Evolutionary conservation across 2,888 invertebrate genomes (phyloP), one percentile per base, ranked within the genome.

Genomic region (Leucania comma): DNA sequence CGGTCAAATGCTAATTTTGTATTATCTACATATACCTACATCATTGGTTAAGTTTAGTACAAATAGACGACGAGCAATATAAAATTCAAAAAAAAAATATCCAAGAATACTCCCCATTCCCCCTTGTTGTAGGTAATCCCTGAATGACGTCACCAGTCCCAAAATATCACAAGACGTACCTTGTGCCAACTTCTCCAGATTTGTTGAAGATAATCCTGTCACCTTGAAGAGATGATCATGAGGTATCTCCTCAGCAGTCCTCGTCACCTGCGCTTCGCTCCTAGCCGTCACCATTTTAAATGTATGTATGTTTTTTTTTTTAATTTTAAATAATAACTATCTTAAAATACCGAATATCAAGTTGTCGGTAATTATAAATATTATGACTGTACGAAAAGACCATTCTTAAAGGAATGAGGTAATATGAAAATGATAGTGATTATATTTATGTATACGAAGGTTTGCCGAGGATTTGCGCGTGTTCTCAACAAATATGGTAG

Each of bases 141-240:
- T 29, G 6, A 29, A 29, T 29, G 29, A 54, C 62, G 42, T 54
- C n/a, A 60, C 2, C 8, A 32, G 3, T 29, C 24, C n/a, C 17
- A 46, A 69, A 57, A 66, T 50, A 53, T 50, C 38, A 57, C 12
- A 68, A 58, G 20, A 74, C 86, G 1, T 90, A 95, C 95, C 94
- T 92, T 93, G 91, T 20, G 91, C 93, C 81, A 95, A 79, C 77
- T 95, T 95, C 81, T 95, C 94, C 83, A 95, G 85, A 81, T 95
- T 96, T 1, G 84, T 86, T 0, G 94, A 90, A 0, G 95, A 95
- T 58, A 96, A 82, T 26, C 95, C 95, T 0, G 95, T 95, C 50
- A 95, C 95, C 80, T 89, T 94, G 75, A 90, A 96, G 1, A 95
- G 87, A 65, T 95, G 95, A 70, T 93, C 94, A 57, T 94, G 95